phyloP scores from a whole-genome alignment of 1,140 invertebrate genomes.

The Bilobella aurantiaca region DNA sequence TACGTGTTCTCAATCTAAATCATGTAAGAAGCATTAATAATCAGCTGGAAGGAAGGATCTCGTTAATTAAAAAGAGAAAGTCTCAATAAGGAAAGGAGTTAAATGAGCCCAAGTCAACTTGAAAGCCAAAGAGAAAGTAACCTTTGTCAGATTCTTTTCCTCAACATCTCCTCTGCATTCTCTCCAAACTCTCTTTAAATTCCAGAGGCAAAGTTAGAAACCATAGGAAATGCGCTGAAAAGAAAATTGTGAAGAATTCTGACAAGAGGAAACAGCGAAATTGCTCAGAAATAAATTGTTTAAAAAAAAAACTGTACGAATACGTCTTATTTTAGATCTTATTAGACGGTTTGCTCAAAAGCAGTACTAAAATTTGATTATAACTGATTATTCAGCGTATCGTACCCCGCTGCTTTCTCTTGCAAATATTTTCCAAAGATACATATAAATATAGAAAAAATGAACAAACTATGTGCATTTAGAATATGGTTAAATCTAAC shows the following conservation, averaged over 20 bases:
- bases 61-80: conserved; percentile 9
- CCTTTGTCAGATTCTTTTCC: background rate
- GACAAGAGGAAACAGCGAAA: no score
- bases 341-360: background rate
- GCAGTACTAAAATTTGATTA: no score
- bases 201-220: background rate
- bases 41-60: background rate
- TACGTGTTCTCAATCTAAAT: conserved; percentile 33
- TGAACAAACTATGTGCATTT: no score
- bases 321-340: background rate
- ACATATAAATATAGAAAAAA: no score
- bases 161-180: background rate
- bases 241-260: background rate
- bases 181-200: background rate
- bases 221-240: background rate
- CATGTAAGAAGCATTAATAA: conserved; percentile 11
- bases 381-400: no score
- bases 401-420: no score
- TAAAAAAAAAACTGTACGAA: no score
- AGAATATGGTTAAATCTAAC: no score
- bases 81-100: background rate
- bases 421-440: no score
- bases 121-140: conserved; percentile 11
- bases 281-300: no score
- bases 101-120: conserved; percentile 18